A percentile compares a stretch with the other conserved stretches of the same genome.
These are phyloP conservation scores for Buphagus erythrorhynchus DNA, from an alignment of 2,797 vertebrate genomes.

Conservation along the genomic window DNA sequence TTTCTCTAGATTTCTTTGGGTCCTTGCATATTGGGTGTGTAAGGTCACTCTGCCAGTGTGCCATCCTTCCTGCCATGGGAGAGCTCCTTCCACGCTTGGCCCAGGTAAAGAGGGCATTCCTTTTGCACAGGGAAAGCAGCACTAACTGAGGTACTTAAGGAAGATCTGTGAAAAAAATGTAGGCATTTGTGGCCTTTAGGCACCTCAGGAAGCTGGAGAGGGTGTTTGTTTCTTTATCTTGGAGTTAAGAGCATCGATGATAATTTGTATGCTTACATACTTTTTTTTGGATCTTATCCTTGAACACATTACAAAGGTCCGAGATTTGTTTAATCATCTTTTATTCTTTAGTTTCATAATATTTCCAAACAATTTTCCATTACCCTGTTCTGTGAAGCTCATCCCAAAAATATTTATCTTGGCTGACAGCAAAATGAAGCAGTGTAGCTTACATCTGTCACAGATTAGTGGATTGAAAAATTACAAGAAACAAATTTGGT, in stretches of 20 bases:
- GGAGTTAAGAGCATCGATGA: background rate
- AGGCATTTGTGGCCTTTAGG: background rate
- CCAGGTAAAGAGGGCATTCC: background rate
- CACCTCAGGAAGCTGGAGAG: background rate
- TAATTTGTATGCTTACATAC: background rate
- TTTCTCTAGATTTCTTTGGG: background rate
- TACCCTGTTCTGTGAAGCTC: background rate
- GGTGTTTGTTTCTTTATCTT: constrained; percentile 6
- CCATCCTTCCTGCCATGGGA: rapidly evolving
- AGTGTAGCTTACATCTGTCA: constrained; percentile 29
- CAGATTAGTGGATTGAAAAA: background rate
- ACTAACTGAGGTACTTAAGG: background rate
- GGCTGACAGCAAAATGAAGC: constrained; percentile 5
- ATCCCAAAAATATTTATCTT: constrained; percentile 51
- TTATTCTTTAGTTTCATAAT: constrained; percentile 44
- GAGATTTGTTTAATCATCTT: background rate
- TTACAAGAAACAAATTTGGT: constrained; percentile 15
- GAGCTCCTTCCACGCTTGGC: background rate
- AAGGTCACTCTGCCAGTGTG: background rate
- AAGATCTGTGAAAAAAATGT: background rate
- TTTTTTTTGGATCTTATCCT: background rate
- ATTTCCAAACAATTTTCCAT: constrained; percentile 47
- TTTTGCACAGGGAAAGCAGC: background rate
- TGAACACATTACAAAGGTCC: background rate
- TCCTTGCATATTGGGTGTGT: no score